Percentiles rank a stretch among this genome's conserved stretches.
Conservation (phyloP, 1,140 invertebrate genomes). For the Ladona fulva region DNA sequence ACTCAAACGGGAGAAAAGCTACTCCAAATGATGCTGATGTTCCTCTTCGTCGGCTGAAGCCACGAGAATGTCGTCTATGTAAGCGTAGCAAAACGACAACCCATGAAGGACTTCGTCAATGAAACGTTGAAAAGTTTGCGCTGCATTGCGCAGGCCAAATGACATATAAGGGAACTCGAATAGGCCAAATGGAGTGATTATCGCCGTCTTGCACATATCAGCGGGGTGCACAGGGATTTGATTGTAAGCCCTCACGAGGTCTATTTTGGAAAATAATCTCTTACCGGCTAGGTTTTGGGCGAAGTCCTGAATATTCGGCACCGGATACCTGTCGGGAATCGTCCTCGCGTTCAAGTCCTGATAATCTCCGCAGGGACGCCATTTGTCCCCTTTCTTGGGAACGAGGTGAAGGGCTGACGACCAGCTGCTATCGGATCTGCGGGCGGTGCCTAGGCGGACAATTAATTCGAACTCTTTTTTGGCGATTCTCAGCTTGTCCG, state of each 20-base stretch:
- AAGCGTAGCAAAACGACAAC: constrained; percentile 11
- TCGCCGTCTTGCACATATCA: no score
- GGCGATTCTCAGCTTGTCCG: no score
- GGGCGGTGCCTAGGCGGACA: no score
- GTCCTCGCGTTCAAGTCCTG: constrained; percentile 35
- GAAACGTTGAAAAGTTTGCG: no score
- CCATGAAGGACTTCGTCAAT: no score
- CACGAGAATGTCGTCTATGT: constrained; percentile 24
- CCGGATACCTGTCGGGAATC: constrained; percentile 31
- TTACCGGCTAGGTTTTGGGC: constrained; percentile 31
- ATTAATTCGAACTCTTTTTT: no score
- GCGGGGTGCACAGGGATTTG: no score
- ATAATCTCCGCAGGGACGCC: constrained; percentile 38
- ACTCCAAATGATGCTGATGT: constrained; percentile 21
- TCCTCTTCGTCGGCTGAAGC: constrained; percentile 19
- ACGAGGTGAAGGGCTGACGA: no score
- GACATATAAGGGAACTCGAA: no score
- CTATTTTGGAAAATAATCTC: constrained; percentile 37
- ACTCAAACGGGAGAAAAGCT: constrained; percentile 14
- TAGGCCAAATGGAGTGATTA: no score
- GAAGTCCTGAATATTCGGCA: constrained; percentile 28
- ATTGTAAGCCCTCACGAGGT: constrained; percentile 40
- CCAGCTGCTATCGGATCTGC: no score
- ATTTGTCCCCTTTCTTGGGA: constrained; percentile 32
- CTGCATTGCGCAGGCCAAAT: no score